phyloP scores from a whole-genome alignment of 2,113 vertebrate species.

The Gila orcuttii region DNA sequence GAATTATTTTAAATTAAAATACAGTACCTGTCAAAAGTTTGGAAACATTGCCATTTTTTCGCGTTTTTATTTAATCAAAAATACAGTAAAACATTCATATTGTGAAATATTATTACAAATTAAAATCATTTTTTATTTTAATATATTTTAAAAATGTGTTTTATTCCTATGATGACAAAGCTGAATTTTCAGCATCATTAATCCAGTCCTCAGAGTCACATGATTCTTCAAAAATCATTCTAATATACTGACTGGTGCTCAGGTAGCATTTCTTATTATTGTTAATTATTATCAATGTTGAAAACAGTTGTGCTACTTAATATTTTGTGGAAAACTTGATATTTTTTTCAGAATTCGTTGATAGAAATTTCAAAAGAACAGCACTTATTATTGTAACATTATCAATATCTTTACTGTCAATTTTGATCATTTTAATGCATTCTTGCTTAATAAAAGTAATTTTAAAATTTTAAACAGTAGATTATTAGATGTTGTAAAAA shows the following conservation, averaged over 20 bases:
- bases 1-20: no score
- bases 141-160: neutral
- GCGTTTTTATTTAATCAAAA: neutral
- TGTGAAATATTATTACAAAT: neutral
- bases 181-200: neutral
- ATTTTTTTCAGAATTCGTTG: neutral
- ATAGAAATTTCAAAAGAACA: neutral
- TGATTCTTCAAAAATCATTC: neutral
- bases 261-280: neutral
- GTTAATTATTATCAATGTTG: neutral
- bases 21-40: no score
- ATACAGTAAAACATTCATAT: neutral
- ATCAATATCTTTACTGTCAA: no score
- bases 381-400: no score
- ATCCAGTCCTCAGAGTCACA: neutral
- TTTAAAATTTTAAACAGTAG: neutral
- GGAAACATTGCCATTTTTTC: no score
- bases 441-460: no score
- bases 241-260: neutral
- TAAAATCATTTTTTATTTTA: neutral
- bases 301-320: neutral
- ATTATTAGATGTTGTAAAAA: neutral
- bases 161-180: neutral
- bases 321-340: no score
- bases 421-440: no score